Percentiles rank a stretch among this genome's conserved stretches.
phyloP scores from a whole-genome alignment of 2,888 invertebrate species.

The Apodemia zela region DNA sequence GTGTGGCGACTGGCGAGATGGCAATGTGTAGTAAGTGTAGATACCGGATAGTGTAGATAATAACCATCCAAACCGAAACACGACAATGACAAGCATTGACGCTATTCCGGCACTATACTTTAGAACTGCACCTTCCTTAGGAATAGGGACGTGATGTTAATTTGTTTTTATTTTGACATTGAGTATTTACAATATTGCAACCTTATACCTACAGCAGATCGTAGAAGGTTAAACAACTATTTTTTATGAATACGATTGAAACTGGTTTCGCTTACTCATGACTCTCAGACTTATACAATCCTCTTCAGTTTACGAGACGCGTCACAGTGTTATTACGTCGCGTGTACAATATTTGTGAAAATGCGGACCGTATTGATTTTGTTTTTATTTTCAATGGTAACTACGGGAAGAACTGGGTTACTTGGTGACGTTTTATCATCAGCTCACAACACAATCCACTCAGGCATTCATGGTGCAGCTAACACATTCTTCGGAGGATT shows the following conservation, averaged over 20 bases:
- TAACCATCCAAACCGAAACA: too few relatives aligned
- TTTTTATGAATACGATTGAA: slow-evolving; percentile 3
- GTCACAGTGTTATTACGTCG: neutral
- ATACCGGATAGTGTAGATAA: too few relatives aligned
- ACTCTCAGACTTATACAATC: neutral
- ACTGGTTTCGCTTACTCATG: slow-evolving; percentile 1
- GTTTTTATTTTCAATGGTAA: neutral
- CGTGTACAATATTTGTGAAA: slow-evolving; percentile 2
- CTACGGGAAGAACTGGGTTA: neutral
- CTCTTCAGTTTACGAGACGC: slow-evolving; percentile 6
- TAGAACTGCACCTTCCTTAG: neutral
- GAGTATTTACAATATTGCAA: neutral
- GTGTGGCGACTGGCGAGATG: too few relatives aligned
- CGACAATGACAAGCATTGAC: too few relatives aligned
- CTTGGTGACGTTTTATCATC: slow-evolving; percentile 10
- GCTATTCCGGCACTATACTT: too few relatives aligned
- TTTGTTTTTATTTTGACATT: neutral
- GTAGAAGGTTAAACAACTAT: neutral
- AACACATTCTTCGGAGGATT: neutral
- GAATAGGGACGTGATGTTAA: neutral
- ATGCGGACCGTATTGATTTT: neutral
- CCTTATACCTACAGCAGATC: neutral
- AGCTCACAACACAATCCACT: slow-evolving; percentile 7
- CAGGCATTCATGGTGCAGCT: slow-evolving; percentile 2
- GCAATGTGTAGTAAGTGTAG: too few relatives aligned